Evolutionary conservation across 2,888 invertebrate genomes (phyloP).

Genomic region (Ceramica pisi): DNA sequence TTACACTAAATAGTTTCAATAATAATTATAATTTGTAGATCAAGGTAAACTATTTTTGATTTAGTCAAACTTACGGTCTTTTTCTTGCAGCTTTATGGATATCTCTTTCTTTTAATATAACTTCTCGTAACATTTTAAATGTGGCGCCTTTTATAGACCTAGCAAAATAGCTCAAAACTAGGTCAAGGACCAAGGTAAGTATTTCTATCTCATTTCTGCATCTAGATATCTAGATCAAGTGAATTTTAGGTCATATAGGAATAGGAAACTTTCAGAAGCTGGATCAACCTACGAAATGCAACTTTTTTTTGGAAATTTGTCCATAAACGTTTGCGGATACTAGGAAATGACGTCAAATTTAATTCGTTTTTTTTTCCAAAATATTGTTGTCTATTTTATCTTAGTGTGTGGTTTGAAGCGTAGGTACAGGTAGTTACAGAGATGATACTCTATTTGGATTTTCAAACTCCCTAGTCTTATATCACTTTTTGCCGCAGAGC

Average conservation of each 20-base stretch:
- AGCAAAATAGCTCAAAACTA: constrained; percentile 68
- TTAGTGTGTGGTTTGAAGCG: neutral
- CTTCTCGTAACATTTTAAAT: constrained; percentile 58
- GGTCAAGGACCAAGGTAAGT: constrained; percentile 77
- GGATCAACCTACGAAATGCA: constrained; percentile 11
- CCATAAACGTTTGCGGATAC: neutral
- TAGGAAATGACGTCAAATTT: neutral
- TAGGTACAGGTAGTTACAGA: neutral
- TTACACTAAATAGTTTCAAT: neutral
- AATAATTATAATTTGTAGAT: neutral
- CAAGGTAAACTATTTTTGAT: neutral
- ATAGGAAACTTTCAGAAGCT: constrained; percentile 62
- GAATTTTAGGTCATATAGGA: constrained; percentile 72
- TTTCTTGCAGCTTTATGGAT: neutral
- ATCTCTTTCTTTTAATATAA: no score
- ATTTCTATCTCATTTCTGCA: constrained; percentile 73
- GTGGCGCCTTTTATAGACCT: constrained; percentile 65
- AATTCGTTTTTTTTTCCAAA: neutral
- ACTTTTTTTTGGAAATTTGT: constrained; percentile 22
- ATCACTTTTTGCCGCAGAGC: constrained; percentile 58
- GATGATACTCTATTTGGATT: constrained; percentile 10
- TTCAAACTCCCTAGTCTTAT: constrained; percentile 14
- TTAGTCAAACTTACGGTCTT: neutral
- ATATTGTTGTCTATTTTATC: neutral
- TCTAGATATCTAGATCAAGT: constrained; percentile 67